Percentiles rank a stretch among this genome's conserved stretches.
phyloP scores from a whole-genome alignment of 2,797 vertebrate genomes.

The Phyllotis vaccarum region DNA sequence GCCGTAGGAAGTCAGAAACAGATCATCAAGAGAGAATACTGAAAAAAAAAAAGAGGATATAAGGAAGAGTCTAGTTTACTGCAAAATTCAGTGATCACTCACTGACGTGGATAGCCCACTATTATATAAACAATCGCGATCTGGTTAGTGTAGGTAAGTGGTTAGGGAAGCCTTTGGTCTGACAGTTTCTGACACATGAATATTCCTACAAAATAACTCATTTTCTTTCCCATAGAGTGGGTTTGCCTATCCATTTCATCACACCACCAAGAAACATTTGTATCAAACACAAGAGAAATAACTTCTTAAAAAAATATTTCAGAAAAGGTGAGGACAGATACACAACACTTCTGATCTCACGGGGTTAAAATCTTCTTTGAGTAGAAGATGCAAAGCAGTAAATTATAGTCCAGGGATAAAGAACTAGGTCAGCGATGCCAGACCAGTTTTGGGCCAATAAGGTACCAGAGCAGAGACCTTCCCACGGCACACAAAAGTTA shows the following conservation, averaged over 20 bases:
- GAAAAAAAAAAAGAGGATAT: background rate
- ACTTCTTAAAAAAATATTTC: background rate
- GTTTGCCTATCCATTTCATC: background rate
- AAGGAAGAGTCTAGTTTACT: background rate
- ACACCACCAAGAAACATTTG: background rate
- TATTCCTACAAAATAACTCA: conserved; percentile 8
- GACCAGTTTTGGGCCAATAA: background rate
- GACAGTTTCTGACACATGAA: background rate
- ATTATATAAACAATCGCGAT: background rate
- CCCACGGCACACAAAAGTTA: background rate
- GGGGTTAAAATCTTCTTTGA: background rate
- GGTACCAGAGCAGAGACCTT: background rate
- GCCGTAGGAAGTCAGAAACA: background rate
- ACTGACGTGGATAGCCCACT: background rate
- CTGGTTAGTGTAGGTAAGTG: background rate
- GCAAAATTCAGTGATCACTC: background rate
- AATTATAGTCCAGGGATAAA: background rate
- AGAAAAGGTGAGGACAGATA: background rate
- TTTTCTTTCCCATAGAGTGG: background rate
- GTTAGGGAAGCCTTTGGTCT: background rate
- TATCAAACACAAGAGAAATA: background rate
- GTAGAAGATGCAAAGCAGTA: background rate
- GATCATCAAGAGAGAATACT: background rate
- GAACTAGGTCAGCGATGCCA: background rate
- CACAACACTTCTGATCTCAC: background rate